phyloP scores from a whole-genome alignment of 2,797 vertebrate genomes.

The Knipowitschia caucasica region DNA sequence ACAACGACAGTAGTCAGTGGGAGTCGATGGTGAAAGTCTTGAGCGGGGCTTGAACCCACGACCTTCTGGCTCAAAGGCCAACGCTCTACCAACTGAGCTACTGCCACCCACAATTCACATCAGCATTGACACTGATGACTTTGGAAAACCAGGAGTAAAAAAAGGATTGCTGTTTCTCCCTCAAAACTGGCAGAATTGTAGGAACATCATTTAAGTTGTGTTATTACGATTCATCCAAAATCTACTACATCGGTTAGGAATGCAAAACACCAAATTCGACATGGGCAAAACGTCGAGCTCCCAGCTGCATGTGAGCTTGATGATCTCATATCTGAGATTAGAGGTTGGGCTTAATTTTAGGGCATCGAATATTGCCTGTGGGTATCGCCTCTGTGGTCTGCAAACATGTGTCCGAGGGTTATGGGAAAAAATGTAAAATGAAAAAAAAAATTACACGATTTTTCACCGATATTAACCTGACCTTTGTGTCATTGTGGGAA shows the following conservation, averaged over 20 bases:
- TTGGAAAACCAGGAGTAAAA: too few species aligned
- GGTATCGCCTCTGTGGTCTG: neutral
- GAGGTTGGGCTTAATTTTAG: neutral
- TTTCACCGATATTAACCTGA: too few species aligned
- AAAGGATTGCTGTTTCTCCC: neutral
- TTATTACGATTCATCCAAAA: slow-evolving; percentile 6
- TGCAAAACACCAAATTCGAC: slow-evolving; percentile 2
- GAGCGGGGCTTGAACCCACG: too few species aligned
- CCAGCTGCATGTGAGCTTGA: neutral
- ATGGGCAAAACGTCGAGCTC: neutral
- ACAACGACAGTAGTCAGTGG: too few species aligned
- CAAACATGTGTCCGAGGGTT: neutral
- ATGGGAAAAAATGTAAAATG: neutral
- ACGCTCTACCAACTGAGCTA: too few species aligned
- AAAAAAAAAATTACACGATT: too few species aligned
- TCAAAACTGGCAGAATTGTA: neutral
- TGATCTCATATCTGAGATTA: neutral
- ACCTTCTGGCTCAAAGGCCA: too few species aligned
- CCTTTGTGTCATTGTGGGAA: too few species aligned
- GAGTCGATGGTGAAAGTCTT: too few species aligned
- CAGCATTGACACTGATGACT: too few species aligned
- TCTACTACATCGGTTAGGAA: slow-evolving; percentile 3
- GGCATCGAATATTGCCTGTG: neutral
- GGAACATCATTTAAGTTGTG: neutral
- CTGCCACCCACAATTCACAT: too few species aligned